Base-by-base conservation (phyloP, 2,797 vertebrate species). In the Anableps anableps region DNA sequence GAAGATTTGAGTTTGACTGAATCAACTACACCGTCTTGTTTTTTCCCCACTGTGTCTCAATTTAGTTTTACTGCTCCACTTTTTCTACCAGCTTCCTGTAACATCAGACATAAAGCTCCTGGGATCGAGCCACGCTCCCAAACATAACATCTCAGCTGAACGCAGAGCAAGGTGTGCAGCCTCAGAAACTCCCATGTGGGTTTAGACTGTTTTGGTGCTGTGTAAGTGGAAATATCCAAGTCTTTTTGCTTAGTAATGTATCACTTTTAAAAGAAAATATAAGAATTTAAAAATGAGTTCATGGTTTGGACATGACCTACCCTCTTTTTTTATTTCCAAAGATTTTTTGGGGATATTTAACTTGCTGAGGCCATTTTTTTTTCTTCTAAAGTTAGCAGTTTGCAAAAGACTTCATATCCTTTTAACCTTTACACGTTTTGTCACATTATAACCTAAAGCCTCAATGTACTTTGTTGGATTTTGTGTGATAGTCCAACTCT, bases 21-120 rank as follows among this genome's bases (percentile, higher is more conserved):
- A 66, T 75, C 58, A 13, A 36, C 80, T 48, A 10, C 66, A 16
- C 36, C 72, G 80, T 88, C 80, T 80, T 68, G 70, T 77, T 74
- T 79, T 82, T 72, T 47, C 17, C 4, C 14, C 26, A 1, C 50
- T n/a, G 45, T 41, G 75, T 85, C 60, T 83, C 53, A n/a, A 81
- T 81, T 55, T 77, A 78, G 77, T 81, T 88, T 76, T 62, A 31
- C 79, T 82, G 83, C 85, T 88, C 85, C 74, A 86, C 51, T 87
- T 92, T 88, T 81, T 70, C 11, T 84, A 76, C 14, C 77, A 70
- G 80, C 89, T 89, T 86, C 79, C 74, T 14, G 70, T 75, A 81
- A 80, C 79, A 88, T 93, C 86, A 92, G 88, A 89, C 76, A 38
- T 0, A 87, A 88, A 84, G 71, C 90, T 89, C 91, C 75, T 31